Evolutionary conservation across 2,113 vertebrate genomes (phyloP).

Genomic region (Eclectus roratus): DNA sequence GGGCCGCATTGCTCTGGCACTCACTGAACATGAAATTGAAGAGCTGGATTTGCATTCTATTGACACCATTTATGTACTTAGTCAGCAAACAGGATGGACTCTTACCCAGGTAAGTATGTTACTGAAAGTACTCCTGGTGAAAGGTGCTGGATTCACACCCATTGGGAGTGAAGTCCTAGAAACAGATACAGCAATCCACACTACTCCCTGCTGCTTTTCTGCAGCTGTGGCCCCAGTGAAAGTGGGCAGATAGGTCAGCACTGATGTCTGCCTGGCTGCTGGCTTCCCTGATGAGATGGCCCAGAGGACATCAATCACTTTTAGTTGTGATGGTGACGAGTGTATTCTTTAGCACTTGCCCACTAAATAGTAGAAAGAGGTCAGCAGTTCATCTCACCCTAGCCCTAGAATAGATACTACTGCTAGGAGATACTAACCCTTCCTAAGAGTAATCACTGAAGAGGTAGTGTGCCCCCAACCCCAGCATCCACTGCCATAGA

Average conservation of each 20-base stretch:
- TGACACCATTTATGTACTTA: constrained; percentile 69
- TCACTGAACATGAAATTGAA: constrained; percentile 70
- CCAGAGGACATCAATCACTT: background rate
- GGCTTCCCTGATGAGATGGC: background rate
- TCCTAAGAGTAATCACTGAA: background rate
- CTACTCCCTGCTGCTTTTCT: background rate
- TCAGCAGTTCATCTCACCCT: background rate
- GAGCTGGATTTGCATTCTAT: constrained; percentile 74
- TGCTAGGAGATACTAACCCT: background rate
- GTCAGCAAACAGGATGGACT: constrained; percentile 73
- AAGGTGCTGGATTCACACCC: background rate
- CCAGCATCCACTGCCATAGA: background rate
- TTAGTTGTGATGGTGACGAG: background rate
- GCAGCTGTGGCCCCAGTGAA: background rate
- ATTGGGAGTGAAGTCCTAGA: background rate
- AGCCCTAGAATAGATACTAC: background rate
- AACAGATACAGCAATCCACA: background rate
- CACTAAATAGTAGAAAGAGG: background rate
- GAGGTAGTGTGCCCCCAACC: background rate
- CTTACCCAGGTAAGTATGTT: constrained; percentile 60
- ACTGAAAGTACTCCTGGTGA: background rate
- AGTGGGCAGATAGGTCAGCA: background rate
- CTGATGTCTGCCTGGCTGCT: background rate
- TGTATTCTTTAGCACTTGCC: background rate
- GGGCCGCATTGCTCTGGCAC: constrained; percentile 73